Percentiles rank a stretch among this genome's conserved stretches.
Conservation (phyloP, 2,888 invertebrate species). For the Acanthacorydalis orientalis region DNA sequence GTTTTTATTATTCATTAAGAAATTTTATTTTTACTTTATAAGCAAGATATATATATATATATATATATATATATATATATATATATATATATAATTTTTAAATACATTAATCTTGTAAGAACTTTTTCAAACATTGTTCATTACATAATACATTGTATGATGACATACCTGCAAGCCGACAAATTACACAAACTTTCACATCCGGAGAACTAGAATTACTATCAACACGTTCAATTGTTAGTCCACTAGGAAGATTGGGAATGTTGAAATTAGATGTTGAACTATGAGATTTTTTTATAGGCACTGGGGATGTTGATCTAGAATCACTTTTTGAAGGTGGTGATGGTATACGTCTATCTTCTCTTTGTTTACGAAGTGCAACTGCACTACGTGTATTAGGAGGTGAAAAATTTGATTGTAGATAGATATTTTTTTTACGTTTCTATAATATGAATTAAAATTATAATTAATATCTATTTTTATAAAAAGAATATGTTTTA, state of each 20-base stretch:
- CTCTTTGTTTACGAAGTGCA: slow-evolving; percentile 17
- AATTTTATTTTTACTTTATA: no score
- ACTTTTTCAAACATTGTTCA: no score
- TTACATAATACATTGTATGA: no score
- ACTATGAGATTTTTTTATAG: slow-evolving; percentile 15
- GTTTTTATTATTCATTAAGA: no score
- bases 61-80: neutral
- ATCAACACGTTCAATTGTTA: slow-evolving; percentile 34
- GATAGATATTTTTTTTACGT: slow-evolving; percentile 28
- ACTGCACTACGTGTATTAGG: slow-evolving; percentile 30
- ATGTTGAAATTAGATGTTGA: slow-evolving; percentile 22
- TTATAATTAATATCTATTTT: neutral
- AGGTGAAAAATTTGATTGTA: slow-evolving; percentile 28
- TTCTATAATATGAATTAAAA: slow-evolving; percentile 21
- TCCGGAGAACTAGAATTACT: slow-evolving; percentile 17
- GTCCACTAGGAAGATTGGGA: slow-evolving; percentile 31
- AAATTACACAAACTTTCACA: slow-evolving; percentile 26
- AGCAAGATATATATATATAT: no score
- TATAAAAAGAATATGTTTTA: neutral
- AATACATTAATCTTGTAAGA: neutral
- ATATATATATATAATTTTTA: neutral
- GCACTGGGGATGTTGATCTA: slow-evolving; percentile 12
- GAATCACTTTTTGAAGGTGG: slow-evolving; percentile 11
- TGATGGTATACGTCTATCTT: slow-evolving; percentile 16
- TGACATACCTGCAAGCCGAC: slow-evolving; percentile 28